A percentile compares a stretch with the other conserved stretches of the same genome.
Conservation (phyloP, 2,797 vertebrate genomes). For the Onychomys arenicola region DNA sequence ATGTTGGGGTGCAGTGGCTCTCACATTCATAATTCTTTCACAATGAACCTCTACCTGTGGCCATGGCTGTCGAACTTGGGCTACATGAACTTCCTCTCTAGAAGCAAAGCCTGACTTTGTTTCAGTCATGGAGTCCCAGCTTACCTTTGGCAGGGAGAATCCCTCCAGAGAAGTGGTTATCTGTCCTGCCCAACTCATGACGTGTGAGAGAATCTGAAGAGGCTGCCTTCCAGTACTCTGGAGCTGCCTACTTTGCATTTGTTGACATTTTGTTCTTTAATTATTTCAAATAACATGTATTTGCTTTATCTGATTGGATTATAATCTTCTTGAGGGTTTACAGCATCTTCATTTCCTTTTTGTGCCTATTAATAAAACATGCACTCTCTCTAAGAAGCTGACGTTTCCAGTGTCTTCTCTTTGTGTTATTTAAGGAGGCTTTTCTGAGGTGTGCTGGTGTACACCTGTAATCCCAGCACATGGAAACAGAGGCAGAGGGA, state of each 20-base stretch:
- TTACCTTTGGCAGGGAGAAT: background rate
- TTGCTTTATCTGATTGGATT: constrained; percentile 55
- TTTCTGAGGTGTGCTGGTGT: background rate
- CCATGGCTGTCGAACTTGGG: background rate
- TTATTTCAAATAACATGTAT: constrained; percentile 45
- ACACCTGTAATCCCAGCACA: background rate
- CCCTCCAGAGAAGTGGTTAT: background rate
- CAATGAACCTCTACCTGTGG: background rate
- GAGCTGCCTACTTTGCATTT: constrained; percentile 21
- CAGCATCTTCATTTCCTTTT: constrained; percentile 25
- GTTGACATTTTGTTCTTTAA: constrained; percentile 62
- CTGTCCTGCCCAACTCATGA: background rate
- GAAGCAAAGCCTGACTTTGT: background rate
- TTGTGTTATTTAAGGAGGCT: constrained; percentile 24
- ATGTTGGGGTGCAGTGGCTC: background rate
- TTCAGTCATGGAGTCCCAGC: background rate
- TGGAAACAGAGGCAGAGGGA: background rate
- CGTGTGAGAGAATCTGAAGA: background rate
- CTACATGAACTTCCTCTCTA: background rate
- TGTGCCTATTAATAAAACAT: constrained; percentile 27
- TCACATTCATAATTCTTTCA: background rate
- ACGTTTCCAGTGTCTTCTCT: constrained; percentile 25
- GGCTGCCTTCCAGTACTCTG: background rate
- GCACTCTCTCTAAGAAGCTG: background rate
- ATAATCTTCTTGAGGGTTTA: constrained; percentile 39